Base-by-base conservation (phyloP, 2,113 vertebrate species). In the Lonchura striata region DNA sequence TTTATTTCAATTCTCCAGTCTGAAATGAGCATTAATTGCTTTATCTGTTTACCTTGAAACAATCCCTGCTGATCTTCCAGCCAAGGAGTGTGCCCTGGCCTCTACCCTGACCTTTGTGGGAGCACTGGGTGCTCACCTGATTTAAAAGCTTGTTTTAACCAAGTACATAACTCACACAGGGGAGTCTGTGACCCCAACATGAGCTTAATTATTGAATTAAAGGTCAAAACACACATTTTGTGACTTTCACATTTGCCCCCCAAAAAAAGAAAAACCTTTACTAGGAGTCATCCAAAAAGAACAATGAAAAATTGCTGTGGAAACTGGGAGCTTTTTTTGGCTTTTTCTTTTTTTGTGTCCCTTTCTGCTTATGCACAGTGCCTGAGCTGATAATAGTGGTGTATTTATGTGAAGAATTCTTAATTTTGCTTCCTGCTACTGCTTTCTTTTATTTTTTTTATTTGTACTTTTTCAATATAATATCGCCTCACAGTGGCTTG, bases 401-500 rank as follows among this genome's bases (percentile, higher is more conserved):
- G 7, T 33, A 54, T 72, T 79, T 76, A n/a, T 69, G 42, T 86
- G 50, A 91, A 47, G 27, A 91, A 76, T 79, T 95, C 84, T 33
- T 78, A 53, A 90, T 69, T 90, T 95, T 53, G 46, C 41, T 80
- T 65, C 50, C 13, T 80, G 78, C 49, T 19, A 57, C 3, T 24
- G 41, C 35, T 57, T 57, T 49, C 22, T 37, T 74, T 65, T 9
- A 5, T 16, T n/a, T 13, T 50, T 50, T 49, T 31, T 5, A 9
- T 42, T 44, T 28, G 44, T 31, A n/a, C 49, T 88, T 79, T 78
- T 84, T 72, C 82, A 90, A 85, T 85, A 95, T 79, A 53, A 90
- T 24, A 90, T 33, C 54, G 75, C 94, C 96, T 96, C 96, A 92
- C 87, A 90, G 93, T 95, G 95, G 93, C 71, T 80, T 68, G 49